Base-by-base conservation (phyloP, 64 coral and sea anemone genomes). In the Actinia tenebrosa region DNA sequence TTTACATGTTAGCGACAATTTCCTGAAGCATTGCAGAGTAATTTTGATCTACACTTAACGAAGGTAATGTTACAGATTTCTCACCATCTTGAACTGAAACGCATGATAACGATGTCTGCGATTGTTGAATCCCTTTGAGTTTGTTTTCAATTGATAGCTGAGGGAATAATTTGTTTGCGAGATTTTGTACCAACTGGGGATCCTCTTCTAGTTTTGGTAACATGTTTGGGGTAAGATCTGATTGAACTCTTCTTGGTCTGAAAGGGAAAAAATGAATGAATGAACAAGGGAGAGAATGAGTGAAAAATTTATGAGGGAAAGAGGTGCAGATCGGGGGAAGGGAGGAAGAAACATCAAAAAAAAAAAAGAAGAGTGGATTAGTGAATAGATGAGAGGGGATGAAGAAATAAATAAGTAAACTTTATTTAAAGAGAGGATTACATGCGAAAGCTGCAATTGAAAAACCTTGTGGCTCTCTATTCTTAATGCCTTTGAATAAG, bases 241-340 rank as follows among this genome's bases (percentile, higher is more conserved):
- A 95, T n/a, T 95, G 93, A 42, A 84, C 89, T 86, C 89, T 95
- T 89, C 90, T 95, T 54, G 93, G 93, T 80, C 93, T 95, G 45
- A 22, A 71, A 58, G 83, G 30, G 87, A 55, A 71, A 50, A 22
- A 45, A 68, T 8, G 10, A 69, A 25, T 25, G 9, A 0, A 30
- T 14, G 25, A 27, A 27, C 1, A 30, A 75, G 42, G 37, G 25
- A 75, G 10, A 13, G 13, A 30, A 75, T 72, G 26, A 72, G 8
- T 58, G 10, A 50, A 50, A 50, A 50, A 1, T 50, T 50, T 50
- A 8, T 50, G 1, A 50, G 47, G 47, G 47, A 1, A 50, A 50
- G 47, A 50, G 47, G n/a, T n/a, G n/a, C n/a, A n/a, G n/a, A n/a
- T n/a, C n/a, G n/a, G n/a, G n/a, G 47, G 0, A 50, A 50, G 47